A percentile compares a stretch with the other conserved stretches of the same genome.
These are phyloP conservation scores for Tigriopus japonicus DNA, from an alignment of 1,140 invertebrate genomes.

Conservation along the genomic window DNA sequence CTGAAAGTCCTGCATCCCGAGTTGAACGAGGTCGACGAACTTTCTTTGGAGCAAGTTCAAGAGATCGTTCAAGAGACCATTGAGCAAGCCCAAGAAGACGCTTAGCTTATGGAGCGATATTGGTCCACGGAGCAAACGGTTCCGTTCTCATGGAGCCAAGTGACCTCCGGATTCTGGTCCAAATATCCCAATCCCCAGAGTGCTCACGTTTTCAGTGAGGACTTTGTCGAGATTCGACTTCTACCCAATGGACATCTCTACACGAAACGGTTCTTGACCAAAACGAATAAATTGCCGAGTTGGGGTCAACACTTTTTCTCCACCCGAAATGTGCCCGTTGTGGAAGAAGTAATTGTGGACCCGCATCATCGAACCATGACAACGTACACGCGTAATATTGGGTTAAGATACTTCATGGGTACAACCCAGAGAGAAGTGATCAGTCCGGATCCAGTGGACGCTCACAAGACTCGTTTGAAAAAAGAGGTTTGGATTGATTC, in stretches of 20 bases:
- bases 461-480: neutral
- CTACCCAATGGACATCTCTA: constrained; percentile 21
- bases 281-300: constrained; percentile 27
- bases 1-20: neutral
- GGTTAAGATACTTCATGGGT: constrained; percentile 24
- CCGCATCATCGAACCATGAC: constrained; percentile 24
- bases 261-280: constrained; percentile 26
- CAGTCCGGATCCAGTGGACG: neutral
- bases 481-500: constrained; percentile 13
- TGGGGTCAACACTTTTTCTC: constrained; percentile 25
- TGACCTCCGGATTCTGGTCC: constrained; percentile 3
- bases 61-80: neutral
- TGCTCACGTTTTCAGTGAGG: constrained; percentile 29
- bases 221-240: constrained; percentile 24
- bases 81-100: neutral
- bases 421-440: constrained; percentile 1
- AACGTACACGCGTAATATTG: constrained; percentile 29
- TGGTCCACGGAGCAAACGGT: constrained; percentile 7
- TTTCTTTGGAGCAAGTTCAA: neutral
- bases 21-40: neutral
- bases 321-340: constrained; percentile 22
- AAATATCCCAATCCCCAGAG: constrained; percentile 18
- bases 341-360: constrained; percentile 30
- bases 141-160: constrained; percentile 3
- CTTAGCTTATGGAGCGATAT: neutral